Conservation (phyloP, 2,113 vertebrate species). For the Microtus montanus region DNA sequence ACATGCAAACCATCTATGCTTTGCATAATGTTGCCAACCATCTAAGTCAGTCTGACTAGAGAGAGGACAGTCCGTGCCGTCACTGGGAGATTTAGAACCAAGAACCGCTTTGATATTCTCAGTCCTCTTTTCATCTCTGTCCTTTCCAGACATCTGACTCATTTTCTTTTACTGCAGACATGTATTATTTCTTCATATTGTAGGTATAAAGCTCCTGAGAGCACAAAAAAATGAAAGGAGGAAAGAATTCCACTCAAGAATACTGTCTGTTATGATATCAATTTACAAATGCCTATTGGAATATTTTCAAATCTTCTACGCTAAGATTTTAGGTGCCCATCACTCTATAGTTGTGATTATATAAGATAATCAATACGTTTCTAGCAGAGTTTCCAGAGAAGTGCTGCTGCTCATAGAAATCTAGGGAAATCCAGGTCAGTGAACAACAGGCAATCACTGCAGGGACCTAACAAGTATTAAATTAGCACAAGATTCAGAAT, state of each 20-base stretch:
- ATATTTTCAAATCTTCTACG: neutral
- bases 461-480: constrained; percentile 12
- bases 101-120: neutral
- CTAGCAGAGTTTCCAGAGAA: neutral
- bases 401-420: constrained; percentile 1
- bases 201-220: neutral
- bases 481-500: constrained; percentile 11
- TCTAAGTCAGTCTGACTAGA: neutral
- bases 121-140: neutral
- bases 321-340: neutral
- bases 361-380: neutral
- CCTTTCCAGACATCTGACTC: neutral
- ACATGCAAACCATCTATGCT: neutral
- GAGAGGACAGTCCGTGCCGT: neutral
- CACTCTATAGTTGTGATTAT: neutral
- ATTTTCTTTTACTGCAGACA: neutral
- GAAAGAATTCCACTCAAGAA: neutral
- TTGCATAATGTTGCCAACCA: neutral
- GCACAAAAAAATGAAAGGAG: neutral
- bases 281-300: neutral
- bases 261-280: neutral
- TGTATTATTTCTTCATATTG: neutral
- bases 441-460: neutral
- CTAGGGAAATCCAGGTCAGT: neutral
- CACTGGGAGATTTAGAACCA: neutral